phyloP scores from a whole-genome alignment of 2,797 vertebrate genomes.

The Phyllotis vaccarum region DNA sequence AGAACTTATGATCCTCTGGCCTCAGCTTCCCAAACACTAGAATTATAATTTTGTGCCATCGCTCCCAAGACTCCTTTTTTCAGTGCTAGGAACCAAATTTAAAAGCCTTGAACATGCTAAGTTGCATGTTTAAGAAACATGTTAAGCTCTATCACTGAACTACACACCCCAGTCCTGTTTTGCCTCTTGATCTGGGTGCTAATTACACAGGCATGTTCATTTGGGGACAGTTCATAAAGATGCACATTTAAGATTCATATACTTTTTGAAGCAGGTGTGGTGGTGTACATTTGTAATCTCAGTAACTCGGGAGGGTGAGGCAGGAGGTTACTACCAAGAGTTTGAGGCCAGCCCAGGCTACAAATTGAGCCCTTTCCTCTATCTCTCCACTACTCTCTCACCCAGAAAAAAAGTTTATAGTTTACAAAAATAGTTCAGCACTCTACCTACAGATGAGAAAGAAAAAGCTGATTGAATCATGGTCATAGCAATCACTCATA shows the following conservation, averaged over 20 bases:
- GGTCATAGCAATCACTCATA: neutral
- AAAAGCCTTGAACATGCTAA: neutral
- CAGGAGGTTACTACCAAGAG: neutral
- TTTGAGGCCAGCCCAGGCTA: neutral
- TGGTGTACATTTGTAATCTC: neutral
- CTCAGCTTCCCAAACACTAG: neutral
- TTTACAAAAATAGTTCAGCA: conserved; percentile 12
- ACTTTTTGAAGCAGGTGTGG: neutral
- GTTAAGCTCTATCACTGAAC: neutral
- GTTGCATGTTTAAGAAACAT: neutral
- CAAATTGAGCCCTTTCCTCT: neutral
- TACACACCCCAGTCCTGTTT: neutral
- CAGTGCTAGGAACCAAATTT: neutral
- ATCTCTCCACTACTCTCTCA: neutral
- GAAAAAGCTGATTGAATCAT: neutral
- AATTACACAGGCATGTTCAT: neutral
- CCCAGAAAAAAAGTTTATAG: neutral
- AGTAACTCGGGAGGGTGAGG: neutral
- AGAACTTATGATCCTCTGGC: neutral
- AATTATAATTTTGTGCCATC: neutral
- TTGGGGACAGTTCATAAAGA: conserved; percentile 38
- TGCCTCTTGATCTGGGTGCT: neutral
- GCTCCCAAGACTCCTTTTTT: neutral
- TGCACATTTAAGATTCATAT: neutral
- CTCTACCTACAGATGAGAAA: neutral